Conservation (phyloP, 1,140 invertebrate genomes). For the Neomicropteryx cornuta region DNA sequence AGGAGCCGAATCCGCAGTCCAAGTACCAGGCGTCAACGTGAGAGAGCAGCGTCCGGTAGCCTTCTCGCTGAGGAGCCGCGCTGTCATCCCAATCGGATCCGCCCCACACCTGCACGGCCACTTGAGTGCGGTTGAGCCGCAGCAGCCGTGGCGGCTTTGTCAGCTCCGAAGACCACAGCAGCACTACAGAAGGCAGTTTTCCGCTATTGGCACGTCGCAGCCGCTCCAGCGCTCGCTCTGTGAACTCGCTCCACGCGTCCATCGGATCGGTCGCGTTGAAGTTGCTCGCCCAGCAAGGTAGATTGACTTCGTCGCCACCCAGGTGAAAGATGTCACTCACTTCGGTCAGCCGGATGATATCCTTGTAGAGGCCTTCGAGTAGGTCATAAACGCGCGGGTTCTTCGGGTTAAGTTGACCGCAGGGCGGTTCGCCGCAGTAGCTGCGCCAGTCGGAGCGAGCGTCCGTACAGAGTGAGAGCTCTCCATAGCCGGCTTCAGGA, state of each 20-base stretch:
- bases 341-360: slow-evolving; percentile 52
- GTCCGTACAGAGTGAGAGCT: slow-evolving; percentile 62
- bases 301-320: slow-evolving; percentile 73
- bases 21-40: slow-evolving; percentile 80
- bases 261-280: slow-evolving; percentile 64
- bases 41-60: slow-evolving; percentile 67
- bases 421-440: slow-evolving; percentile 72
- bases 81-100: slow-evolving; percentile 66
- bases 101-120: slow-evolving; percentile 64
- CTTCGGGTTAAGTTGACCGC: slow-evolving; percentile 70
- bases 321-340: slow-evolving; percentile 64
- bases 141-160: slow-evolving; percentile 61
- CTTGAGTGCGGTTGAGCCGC: slow-evolving; percentile 39
- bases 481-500: slow-evolving; percentile 48
- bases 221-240: slow-evolving; percentile 46
- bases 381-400: slow-evolving; percentile 65
- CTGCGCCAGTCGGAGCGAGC: slow-evolving; percentile 64
- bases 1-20: slow-evolving; percentile 72
- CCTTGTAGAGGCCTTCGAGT: slow-evolving; percentile 52
- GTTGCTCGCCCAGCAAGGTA: slow-evolving; percentile 64
- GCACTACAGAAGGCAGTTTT: slow-evolving; percentile 46
- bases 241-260: slow-evolving; percentile 67
- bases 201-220: slow-evolving; percentile 55
- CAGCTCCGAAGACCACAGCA: slow-evolving; percentile 71
- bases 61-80: slow-evolving; percentile 55